These are phyloP conservation scores for Scaptomyza hsui DNA, from an alignment of 1,140 invertebrate genomes.

Conservation along the genomic window DNA sequence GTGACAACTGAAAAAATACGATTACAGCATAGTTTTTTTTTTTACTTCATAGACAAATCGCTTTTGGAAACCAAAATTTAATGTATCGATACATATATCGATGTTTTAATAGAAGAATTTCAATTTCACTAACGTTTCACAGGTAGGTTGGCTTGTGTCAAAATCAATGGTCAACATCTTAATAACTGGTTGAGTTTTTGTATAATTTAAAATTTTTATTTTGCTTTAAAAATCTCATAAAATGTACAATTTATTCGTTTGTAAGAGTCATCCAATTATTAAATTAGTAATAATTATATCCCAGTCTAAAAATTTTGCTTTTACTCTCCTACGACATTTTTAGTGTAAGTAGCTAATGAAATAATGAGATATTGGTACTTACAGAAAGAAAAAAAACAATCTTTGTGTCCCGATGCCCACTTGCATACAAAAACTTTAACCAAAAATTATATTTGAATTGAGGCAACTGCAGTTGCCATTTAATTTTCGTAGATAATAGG, in stretches of 20 bases:
- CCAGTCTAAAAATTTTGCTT: background rate
- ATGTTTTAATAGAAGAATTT: background rate
- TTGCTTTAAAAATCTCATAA: slow-evolving; percentile 62
- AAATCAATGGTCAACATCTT: background rate
- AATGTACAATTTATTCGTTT: slow-evolving; percentile 53
- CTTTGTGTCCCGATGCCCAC: slow-evolving; percentile 1
- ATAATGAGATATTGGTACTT: slow-evolving; percentile 14
- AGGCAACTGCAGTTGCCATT: slow-evolving; percentile 20
- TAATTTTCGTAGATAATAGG: slow-evolving; percentile 52
- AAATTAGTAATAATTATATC: slow-evolving; percentile 36
- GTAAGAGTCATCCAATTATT: slow-evolving; percentile 50
- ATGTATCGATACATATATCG: background rate
- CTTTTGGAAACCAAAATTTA: background rate
- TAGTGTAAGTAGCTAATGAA: background rate
- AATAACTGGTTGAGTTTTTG: slow-evolving; percentile 22
- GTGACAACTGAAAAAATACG: background rate
- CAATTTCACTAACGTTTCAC: background rate
- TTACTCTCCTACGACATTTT: slow-evolving; percentile 10
- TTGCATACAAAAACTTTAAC: slow-evolving; percentile 41
- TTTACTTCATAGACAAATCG: background rate
- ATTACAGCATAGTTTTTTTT: background rate
- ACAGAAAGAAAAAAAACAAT: slow-evolving; percentile 6
- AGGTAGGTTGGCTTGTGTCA: background rate
- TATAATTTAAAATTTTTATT: slow-evolving; percentile 72
- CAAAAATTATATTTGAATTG: slow-evolving; percentile 35